Evolutionary conservation across 2,797 vertebrate species (phyloP), one percentile per base, ranked within the genome.

Genomic region (Poeciliopsis turneri): DNA sequence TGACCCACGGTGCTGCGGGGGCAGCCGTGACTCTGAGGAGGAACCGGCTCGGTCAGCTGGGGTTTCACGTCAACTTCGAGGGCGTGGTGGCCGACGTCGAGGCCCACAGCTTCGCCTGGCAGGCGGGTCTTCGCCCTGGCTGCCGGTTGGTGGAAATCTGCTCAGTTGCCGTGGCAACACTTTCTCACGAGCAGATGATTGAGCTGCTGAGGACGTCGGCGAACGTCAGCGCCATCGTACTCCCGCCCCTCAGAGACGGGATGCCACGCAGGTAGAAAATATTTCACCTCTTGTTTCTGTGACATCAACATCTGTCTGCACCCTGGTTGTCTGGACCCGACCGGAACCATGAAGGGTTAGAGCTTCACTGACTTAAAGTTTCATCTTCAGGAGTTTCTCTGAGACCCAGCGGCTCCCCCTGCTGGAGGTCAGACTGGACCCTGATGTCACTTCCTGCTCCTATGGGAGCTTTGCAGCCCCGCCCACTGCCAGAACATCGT

Each of bases 91-190:
- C 68, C 0, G 55, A 76, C 1, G 69, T 81, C 5, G 79, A 81
- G 36, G 39, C 33, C 12, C 51, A 39, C 2, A 28, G 74, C 28
- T 64, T 51, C 4, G 79, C 79, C 28, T 66, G 79, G 79, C 69
- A 76, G 57, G 79, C 59, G 20, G 79, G 79, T 15, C 79, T 81
- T 33, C 74, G 74, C 11, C 74, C 79, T 2, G 74, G 79, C 74
- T 81, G 74, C 75, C 72, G 79, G 55, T 69, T 81, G 70, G 43
- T 81, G 79, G 79, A 81, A 70, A 72, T 81, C 66, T 81, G 74
- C 23, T 39, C 36, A 0, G 79, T 76, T 1, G 18, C 57, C 13
- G 18, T 66, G 47, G 74, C 72, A 66, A 76, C 28, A 1, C 46
- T 76, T 10, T 64, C 74, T 30, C 79, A 81, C 7, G 28, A 76